Percentiles rank a stretch among this genome's conserved stretches.
phyloP scores from a whole-genome alignment of 2,888 invertebrate genomes.

The Thelaira solivaga region DNA sequence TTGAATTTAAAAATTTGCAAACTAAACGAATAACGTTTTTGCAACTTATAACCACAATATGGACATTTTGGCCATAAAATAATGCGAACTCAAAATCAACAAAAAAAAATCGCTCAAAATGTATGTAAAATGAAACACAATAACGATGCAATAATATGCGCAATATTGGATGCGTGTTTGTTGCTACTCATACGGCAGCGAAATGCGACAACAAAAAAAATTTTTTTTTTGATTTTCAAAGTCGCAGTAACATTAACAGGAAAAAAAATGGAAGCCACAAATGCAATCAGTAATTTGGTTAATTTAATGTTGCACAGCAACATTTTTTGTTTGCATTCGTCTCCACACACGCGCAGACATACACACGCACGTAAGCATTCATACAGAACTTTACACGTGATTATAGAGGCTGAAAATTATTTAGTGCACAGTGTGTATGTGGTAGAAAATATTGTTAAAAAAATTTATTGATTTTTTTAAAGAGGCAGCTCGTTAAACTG shows the following conservation, averaged over 20 bases:
- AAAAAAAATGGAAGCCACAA: constrained; percentile 58
- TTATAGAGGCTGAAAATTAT: background rate
- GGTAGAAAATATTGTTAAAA: background rate
- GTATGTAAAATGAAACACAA: constrained; percentile 14
- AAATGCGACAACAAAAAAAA: constrained; percentile 58
- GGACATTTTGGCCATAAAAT: constrained; percentile 30
- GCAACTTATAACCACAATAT: background rate
- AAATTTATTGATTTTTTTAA: too few species aligned
- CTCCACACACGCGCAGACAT: background rate
- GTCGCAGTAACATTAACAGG: constrained; percentile 23
- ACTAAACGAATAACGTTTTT: background rate
- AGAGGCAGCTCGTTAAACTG: too few species aligned
- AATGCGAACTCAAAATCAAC: constrained; percentile 7
- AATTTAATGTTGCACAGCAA: constrained; percentile 71
- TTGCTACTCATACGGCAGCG: constrained; percentile 42
- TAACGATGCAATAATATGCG: constrained; percentile 9
- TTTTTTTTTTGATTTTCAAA: background rate
- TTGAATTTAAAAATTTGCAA: background rate
- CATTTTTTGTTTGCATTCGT: constrained; percentile 43
- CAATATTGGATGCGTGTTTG: constrained; percentile 45
- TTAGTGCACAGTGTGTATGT: background rate
- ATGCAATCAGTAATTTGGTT: constrained; percentile 72
- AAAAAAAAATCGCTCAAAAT: background rate
- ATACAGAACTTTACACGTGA: background rate
- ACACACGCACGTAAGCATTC: too few species aligned